Conservation (phyloP, 2,888 invertebrate genomes). For the Microdon myrmicae region DNA sequence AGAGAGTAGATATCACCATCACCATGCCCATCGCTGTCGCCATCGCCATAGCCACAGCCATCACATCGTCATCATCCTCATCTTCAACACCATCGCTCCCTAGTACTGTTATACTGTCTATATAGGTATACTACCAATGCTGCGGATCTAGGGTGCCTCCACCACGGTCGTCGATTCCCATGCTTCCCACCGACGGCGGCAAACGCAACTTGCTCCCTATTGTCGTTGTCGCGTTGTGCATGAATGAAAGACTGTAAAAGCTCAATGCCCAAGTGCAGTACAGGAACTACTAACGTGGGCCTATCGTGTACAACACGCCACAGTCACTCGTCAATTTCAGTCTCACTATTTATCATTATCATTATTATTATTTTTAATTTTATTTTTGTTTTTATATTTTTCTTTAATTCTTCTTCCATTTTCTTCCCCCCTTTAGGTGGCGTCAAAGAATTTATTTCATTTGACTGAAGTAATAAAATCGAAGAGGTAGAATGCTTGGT, state of each 20-base stretch:
- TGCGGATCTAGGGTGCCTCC: not conserved
- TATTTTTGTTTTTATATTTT: too few species aligned
- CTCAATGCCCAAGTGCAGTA: constrained; percentile 41
- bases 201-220: constrained; percentile 10
- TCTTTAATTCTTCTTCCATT: too few species aligned
- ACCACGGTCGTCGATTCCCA: not conserved
- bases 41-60: constrained; percentile 5
- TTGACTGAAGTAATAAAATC: constrained; percentile 52
- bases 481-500: constrained; percentile 51
- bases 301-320: constrained; percentile 28
- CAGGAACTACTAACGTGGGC: constrained; percentile 32
- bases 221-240: constrained; percentile 17
- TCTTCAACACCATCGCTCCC: not conserved
- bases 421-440: constrained; percentile 48
- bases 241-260: constrained; percentile 51
- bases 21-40: constrained; percentile 15
- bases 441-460: constrained; percentile 53
- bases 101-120: not conserved
- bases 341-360: too few species aligned
- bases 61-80: too few species aligned
- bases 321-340: constrained; percentile 45
- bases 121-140: not conserved
- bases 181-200: not conserved
- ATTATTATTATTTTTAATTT: constrained; percentile 47
- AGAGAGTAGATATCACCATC: constrained; percentile 48